These are phyloP conservation scores for Alaudala cheleensis DNA, from an alignment of 2,113 vertebrate genomes.

Conservation along the genomic window DNA sequence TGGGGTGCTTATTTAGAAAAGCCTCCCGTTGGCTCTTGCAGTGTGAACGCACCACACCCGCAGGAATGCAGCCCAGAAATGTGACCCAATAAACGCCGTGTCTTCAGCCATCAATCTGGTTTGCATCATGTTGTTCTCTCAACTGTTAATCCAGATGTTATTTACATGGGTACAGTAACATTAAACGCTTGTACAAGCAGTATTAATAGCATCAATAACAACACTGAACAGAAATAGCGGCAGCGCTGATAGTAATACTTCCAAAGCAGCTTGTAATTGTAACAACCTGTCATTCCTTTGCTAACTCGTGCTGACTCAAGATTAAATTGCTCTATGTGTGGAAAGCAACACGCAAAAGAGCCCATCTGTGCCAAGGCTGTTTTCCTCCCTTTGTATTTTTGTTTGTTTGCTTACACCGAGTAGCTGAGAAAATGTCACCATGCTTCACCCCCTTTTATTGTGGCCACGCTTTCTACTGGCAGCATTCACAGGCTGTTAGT, in stretches of 20 bases:
- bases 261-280: conserved; percentile 68
- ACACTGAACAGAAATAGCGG: conserved; percentile 56
- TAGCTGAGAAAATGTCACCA: conserved; percentile 48
- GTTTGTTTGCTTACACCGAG: conserved; percentile 53
- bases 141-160: conserved; percentile 65
- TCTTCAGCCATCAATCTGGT: conserved; percentile 52
- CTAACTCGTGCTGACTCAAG: conserved; percentile 68
- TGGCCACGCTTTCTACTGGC: not conserved
- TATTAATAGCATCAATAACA: conserved; percentile 63
- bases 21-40: not conserved
- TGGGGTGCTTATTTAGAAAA: conserved; percentile 31
- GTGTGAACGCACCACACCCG: not conserved
- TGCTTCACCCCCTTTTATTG: not conserved
- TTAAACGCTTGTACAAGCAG: conserved; percentile 60
- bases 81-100: conserved; percentile 10
- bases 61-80: conserved; percentile 32
- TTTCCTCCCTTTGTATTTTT: conserved; percentile 62
- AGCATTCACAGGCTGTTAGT: not conserved
- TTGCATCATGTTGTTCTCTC: conserved; percentile 30
- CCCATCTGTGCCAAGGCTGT: conserved; percentile 64
- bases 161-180: conserved; percentile 50
- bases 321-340: conserved; percentile 63
- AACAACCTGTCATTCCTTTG: conserved; percentile 65
- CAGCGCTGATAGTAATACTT: conserved; percentile 59
- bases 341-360: conserved; percentile 55